These are phyloP conservation scores for Trichonephila clavipes DNA, from an alignment of 1,140 invertebrate species.

Conservation along the genomic window DNA sequence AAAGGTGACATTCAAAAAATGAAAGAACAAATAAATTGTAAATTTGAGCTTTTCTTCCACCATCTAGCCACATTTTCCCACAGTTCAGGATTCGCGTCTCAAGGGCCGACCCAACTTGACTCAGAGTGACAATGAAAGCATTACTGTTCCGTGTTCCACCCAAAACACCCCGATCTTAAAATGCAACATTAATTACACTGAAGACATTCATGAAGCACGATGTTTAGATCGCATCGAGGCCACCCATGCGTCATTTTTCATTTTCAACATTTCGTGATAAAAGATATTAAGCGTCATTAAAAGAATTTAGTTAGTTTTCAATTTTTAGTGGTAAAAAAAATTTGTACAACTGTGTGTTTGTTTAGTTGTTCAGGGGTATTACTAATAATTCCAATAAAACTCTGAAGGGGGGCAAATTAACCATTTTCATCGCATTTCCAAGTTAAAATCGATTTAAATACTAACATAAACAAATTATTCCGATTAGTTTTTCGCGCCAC, in stretches of 20 bases:
- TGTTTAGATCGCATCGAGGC: background rate
- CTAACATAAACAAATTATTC: too few relatives aligned
- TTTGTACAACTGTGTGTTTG: too few relatives aligned
- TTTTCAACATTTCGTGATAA: too few relatives aligned
- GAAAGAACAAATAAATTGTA: conserved; percentile 33
- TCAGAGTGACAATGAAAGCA: background rate
- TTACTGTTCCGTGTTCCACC: background rate
- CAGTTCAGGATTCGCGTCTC: background rate
- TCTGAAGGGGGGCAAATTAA: too few relatives aligned
- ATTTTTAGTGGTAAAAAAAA: too few relatives aligned
- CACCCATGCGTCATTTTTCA: background rate
- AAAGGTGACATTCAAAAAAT: conserved; percentile 66
- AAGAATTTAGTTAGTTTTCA: too few relatives aligned
- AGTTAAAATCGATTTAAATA: too few relatives aligned
- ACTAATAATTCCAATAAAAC: too few relatives aligned
- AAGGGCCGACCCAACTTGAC: background rate
- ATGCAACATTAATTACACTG: background rate
- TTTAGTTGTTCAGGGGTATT: too few relatives aligned
- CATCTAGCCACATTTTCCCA: background rate
- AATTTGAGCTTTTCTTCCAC: conserved; percentile 23
- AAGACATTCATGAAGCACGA: background rate
- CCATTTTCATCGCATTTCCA: too few relatives aligned
- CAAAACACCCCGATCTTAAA: background rate
- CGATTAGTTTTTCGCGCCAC: too few relatives aligned
- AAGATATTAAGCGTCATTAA: too few relatives aligned